Percentiles rank a stretch among this genome's conserved stretches.
These are phyloP conservation scores for Myotis planiceps DNA, from an alignment of 2,797 vertebrate genomes.

Conservation along the genomic window DNA sequence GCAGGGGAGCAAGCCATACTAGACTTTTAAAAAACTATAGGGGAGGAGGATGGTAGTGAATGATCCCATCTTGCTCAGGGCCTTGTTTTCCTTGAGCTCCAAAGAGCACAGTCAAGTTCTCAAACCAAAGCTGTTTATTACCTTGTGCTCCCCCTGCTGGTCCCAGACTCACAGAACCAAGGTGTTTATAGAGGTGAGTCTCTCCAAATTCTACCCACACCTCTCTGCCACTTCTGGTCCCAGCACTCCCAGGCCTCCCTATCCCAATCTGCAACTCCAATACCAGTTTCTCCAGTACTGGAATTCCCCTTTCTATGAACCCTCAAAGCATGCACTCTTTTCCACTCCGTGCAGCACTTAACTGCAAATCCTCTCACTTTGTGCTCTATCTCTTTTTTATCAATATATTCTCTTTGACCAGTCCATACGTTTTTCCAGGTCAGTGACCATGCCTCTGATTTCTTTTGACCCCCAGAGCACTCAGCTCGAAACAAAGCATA, in stretches of 20 bases:
- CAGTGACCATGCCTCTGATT: not conserved
- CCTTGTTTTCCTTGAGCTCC: not conserved
- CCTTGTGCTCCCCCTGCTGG: constrained; percentile 78
- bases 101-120: constrained; percentile 10
- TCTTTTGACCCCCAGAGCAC: not conserved
- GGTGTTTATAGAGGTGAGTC: constrained; percentile 61
- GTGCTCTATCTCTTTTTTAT: not conserved
- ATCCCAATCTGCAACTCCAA: not conserved
- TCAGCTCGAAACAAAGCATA: not conserved
- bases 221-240: not conserved
- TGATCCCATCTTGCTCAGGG: not conserved
- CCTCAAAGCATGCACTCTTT: not conserved
- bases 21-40: not conserved
- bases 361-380: not conserved
- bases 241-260: not conserved
- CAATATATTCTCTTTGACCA: not conserved
- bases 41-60: not conserved
- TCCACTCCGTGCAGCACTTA: not conserved
- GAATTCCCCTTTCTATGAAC: not conserved
- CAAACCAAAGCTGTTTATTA: constrained; percentile 61
- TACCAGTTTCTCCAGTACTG: not conserved
- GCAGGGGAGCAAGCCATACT: not conserved
- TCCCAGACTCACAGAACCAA: constrained; percentile 25
- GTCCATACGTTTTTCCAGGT: not conserved
- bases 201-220: not conserved